Percentiles rank a stretch among this genome's conserved stretches.
These are phyloP conservation scores for Zophobas morio DNA, from an alignment of 1,140 invertebrate species.

Conservation along the genomic window DNA sequence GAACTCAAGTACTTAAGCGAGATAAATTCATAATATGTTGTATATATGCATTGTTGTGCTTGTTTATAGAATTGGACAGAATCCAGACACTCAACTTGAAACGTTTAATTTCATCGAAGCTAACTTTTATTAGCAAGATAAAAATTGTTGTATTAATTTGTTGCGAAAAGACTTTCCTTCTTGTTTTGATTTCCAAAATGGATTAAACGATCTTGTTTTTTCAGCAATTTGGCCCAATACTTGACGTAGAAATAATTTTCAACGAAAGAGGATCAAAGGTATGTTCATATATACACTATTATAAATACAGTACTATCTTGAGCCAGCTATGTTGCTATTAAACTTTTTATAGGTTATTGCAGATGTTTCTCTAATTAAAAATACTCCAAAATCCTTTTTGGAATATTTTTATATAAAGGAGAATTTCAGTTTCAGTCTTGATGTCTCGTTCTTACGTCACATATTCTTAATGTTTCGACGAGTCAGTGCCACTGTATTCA, in stretches of 20 bases:
- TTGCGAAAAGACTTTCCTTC: neutral
- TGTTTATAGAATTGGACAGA: conserved; percentile 4
- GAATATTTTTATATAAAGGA: conserved; percentile 25
- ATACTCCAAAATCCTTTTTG: conserved; percentile 37
- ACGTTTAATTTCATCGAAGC: conserved; percentile 9
- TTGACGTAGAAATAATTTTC: conserved; percentile 99
- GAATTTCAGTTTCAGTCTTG: conserved; percentile 8
- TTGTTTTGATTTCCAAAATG: conserved; percentile 16
- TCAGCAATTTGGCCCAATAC: conserved; percentile 97
- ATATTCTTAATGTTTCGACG: conserved; percentile 33
- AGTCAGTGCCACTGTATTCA: conserved; percentile 46
- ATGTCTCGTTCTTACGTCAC: conserved; percentile 31
- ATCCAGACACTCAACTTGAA: conserved; percentile 15
- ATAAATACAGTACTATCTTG: conserved; percentile 58
- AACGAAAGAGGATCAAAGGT: conserved; percentile 99
- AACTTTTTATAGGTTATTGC: conserved; percentile 55
- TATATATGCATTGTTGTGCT: conserved; percentile 6
- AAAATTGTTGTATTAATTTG: conserved; percentile 10
- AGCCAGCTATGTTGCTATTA: conserved; percentile 66
- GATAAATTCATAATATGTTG: neutral
- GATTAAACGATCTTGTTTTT: conserved; percentile 67
- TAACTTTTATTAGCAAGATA: conserved; percentile 1
- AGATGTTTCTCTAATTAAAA: conserved; percentile 46
- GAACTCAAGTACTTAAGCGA: neutral
- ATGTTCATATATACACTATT: conserved; percentile 71